Evolutionary conservation across 2,888 invertebrate species (phyloP), one percentile per base, ranked within the genome.

Genomic region (Ligdia adustata): DNA sequence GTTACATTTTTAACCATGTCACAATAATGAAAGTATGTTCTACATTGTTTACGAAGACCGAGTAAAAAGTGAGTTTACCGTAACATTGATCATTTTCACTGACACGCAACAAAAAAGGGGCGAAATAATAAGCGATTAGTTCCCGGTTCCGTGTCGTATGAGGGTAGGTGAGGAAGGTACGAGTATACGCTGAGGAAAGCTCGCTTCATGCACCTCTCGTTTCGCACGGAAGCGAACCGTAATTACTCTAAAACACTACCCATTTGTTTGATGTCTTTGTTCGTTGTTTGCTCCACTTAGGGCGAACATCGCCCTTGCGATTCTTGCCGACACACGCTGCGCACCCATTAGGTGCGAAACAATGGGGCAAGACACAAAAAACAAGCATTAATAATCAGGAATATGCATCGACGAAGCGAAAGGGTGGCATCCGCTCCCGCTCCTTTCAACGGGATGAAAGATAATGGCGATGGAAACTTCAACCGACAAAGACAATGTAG

Each of bases 201-300:
- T 69, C 72, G 72, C 72, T 76, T 72, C 75, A 73, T 78, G 77
- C 77, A 87, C 82, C 85, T 88, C 86, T 79, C 81, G 79, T 81
- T 85, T 80, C 76, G 81, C 81, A 82, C 82, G 87, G 79, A 85
- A 85, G 86, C 81, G 75, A 82, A 82, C 79, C 81, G 88, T 89
- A 89, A 90, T 90, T 89, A 89, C 88, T 89, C 90, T 87, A 89
- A 90, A 90, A 89, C 89, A 87, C 85, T 86, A 82, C 86, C 86
- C 88, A 90, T 90, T 89, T 89, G 88, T 90, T 89, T 89, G 90
- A 90, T 88, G 90, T 88, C 90, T 90, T 87, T 90, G 88, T 89
- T 86, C 85, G 81, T 81, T 88, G 89, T 88, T 88, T 87, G 85
- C 80, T 86, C 82, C 87, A 87, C 87, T 89, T 84, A 85, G 83